These are phyloP conservation scores for Trichoplusia ni DNA, from an alignment of 1,140 invertebrate species.

Conservation along the genomic window DNA sequence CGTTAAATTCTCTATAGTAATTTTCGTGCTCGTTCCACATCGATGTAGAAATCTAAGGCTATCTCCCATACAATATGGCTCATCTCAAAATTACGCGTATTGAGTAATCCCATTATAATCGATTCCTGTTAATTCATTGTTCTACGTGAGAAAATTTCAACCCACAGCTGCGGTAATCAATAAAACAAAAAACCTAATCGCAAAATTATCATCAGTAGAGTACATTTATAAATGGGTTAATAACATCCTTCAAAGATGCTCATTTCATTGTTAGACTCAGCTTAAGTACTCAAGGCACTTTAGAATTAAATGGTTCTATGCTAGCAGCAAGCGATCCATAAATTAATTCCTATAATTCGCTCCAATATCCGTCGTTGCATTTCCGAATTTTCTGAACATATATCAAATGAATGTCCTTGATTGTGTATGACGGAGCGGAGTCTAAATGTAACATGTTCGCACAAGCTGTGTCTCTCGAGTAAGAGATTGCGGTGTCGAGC, in stretches of 20 bases:
- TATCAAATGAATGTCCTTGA: conserved; percentile 18
- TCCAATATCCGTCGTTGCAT: background rate
- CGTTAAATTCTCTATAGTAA: conserved; percentile 10
- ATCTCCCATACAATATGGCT: no score
- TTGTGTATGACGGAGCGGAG: conserved; percentile 19
- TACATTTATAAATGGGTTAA: no score
- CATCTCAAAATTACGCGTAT: no score
- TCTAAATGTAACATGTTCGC: conserved; percentile 27
- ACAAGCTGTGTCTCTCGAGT: conserved; percentile 24
- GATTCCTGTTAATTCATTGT: no score
- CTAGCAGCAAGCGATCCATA: conserved; percentile 2
- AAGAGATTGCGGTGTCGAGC: conserved; percentile 33
- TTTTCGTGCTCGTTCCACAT: background rate
- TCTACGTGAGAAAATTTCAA: no score
- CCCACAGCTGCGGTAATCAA: no score
- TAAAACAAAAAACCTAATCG: no score
- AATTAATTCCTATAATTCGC: conserved; percentile 12
- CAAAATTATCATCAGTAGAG: no score
- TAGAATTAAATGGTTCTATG: background rate
- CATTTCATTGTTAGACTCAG: conserved; percentile 7
- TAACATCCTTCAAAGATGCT: background rate
- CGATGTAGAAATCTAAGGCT: background rate
- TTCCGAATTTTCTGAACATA: conserved; percentile 10
- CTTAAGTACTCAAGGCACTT: background rate
- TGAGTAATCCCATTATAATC: no score